Evolutionary conservation across 2,888 invertebrate genomes (phyloP), one percentile per base, ranked within the genome.

Genomic region (Octodonta nipae): DNA sequence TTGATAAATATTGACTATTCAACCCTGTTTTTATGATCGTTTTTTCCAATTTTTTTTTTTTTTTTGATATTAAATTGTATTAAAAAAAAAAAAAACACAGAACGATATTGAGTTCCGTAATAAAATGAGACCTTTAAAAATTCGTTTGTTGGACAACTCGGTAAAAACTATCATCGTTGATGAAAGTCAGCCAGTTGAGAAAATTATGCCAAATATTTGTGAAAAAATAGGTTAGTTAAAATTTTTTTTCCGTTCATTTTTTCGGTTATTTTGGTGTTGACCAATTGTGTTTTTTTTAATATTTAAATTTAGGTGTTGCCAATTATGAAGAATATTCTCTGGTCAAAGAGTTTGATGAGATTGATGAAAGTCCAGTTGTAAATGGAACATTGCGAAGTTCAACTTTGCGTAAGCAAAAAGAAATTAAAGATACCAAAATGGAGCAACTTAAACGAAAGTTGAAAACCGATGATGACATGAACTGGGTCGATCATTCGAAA

Each of bases 131-230:
- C 86, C 86, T 12, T 66, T 98, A 12, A 71, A 88, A 42, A 91
- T 99, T 2, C 77, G 93, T 48, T 96, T 96, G 84, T 67, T 98
- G 55, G 98, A 99, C 60, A 85, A 81, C 25, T 78, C 92, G 1
- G 77, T 95, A 32, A 98, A 98, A 67, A 96, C 95, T 0, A 73
- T 98, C 49, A 64, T 92, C 46, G 95, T 99, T 7, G 98, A 99
- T 60, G 98, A 99, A 65, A 92, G 91, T 35, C 93, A 93, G 61
- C 84, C 92, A 12, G 92, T 99, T 8, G 86, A 88, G 15, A 93
- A 96, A 60, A 70, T 98, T 33, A 96, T 99, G 95, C 89, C 98
- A 46, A 89, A 93, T 10, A 93, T 99, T 46, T 99, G 98, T 65
- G 89, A 93, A 37, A 95, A 91, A 69, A 91, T 69, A n/a, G n/a